Base-by-base conservation (phyloP, 2,888 invertebrate species). In the Rhagonycha lutea region DNA sequence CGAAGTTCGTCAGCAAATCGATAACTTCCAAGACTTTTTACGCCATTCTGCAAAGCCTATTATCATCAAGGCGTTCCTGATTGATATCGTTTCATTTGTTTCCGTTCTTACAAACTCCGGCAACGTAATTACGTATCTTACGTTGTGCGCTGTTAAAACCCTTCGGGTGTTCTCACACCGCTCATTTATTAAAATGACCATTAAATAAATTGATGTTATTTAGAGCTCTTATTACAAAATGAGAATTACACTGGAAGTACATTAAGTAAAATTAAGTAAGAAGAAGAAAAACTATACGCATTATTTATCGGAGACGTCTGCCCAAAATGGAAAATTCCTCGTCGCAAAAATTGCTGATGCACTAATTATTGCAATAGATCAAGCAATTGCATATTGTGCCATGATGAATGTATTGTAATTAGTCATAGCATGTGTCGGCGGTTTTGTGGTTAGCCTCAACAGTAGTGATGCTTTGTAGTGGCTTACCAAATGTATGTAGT, bases 71-170 rank as follows among this genome's bases (percentile, higher is more conserved):
- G 69, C 69, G 32, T 63, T 29, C 14, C 73, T 73, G 73, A 73
- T 73, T 73, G 69, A 73, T 73, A 73, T 73, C 69, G 73, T 73
- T 73, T 73, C 69, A 69, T 73, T 73, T 73, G 69, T 68, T 73
- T 32, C 69, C 73, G 61, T 69, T 69, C 69, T 63, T 69, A 32
- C 24, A 63, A 69, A 72, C 28, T 69, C 61, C 69, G 61, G 47
- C 61, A 47, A 69, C 62, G 63, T 68, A 69, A 73, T 73, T 73
- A 73, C 29, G 32, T 74, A 82, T 79, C 75, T 79, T 79, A 78
- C 79, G 70, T 69, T 73, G 78, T 67, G 71, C 76, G 69, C 74
- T 74, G 73, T 78, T 75, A 72, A 80, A 78, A 81, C 81, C 81
- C 81, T 82, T 79, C 77, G 76, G 77, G 76, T 32, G 26, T 32